Conservation (phyloP, 2,888 invertebrate genomes). For the Stegophylla sp. region DNA sequence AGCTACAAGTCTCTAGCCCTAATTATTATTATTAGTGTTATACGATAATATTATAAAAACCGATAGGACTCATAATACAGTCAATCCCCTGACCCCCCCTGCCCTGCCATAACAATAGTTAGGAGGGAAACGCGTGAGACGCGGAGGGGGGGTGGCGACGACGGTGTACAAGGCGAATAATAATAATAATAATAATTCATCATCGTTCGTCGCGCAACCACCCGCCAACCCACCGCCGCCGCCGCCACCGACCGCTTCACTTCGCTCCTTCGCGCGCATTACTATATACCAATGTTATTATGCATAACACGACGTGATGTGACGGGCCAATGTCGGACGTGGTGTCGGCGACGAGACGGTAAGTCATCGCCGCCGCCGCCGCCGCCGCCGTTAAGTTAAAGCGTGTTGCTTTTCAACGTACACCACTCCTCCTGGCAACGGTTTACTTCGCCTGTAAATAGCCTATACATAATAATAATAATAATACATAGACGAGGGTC, state of each 20-base stretch:
- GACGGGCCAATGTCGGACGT: conserved; percentile 20
- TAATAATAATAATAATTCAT: conserved; percentile 34
- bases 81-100: too few relatives aligned
- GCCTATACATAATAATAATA: too few relatives aligned
- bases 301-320: conserved; percentile 48
- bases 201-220: background rate
- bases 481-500: too few relatives aligned
- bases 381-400: background rate
- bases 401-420: background rate
- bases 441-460: background rate
- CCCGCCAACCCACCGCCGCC: background rate
- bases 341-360: background rate
- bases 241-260: background rate
- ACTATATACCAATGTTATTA: conserved; percentile 39
- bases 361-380: background rate
- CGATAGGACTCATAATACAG: too few relatives aligned
- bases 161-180: background rate
- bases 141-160: background rate
- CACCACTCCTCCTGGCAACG: background rate
- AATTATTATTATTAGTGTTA: too few relatives aligned
- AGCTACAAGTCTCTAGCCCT: too few relatives aligned
- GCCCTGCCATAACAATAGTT: too few relatives aligned
- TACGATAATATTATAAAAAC: background rate
- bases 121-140: too few relatives aligned
- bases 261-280: background rate